These are phyloP conservation scores for Olivierus martensii DNA, from an alignment of 1,140 invertebrate species.

Conservation along the genomic window DNA sequence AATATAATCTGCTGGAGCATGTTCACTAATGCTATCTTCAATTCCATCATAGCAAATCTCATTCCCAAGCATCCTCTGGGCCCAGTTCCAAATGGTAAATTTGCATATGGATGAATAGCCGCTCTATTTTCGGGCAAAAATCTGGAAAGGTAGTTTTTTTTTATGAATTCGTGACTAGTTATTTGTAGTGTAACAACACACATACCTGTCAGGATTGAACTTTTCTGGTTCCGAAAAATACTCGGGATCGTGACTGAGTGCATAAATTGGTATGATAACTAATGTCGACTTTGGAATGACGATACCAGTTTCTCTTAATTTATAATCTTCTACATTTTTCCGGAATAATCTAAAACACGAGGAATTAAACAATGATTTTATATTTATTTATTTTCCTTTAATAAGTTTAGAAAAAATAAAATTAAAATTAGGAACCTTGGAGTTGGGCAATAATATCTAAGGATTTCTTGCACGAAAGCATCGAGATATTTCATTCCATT, in stretches of 20 bases:
- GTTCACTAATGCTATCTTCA: background rate
- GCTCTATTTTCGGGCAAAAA: too few relatives aligned
- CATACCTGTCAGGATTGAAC: slow-evolving; percentile 38
- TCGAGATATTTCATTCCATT: too few relatives aligned
- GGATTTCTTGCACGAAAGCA: too few relatives aligned
- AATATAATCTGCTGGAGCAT: too few relatives aligned
- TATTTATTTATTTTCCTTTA: too few relatives aligned
- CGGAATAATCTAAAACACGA: background rate
- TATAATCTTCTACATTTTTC: slow-evolving; percentile 6
- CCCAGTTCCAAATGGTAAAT: slow-evolving; percentile 11
- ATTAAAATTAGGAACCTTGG: slow-evolving; percentile 25
- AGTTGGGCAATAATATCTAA: too few relatives aligned
- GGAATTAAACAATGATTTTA: too few relatives aligned
- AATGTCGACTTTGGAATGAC: slow-evolving; percentile 28
- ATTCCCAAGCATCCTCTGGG: slow-evolving; percentile 11
- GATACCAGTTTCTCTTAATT: slow-evolving; percentile 7
- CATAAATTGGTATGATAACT: slow-evolving; percentile 35
- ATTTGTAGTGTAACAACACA: too few relatives aligned
- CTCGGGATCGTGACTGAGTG: slow-evolving; percentile 41
- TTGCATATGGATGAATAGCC: background rate
- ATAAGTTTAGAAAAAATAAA: too few relatives aligned
- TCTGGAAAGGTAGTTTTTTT: too few relatives aligned
- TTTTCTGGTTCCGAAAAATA: slow-evolving; percentile 40
- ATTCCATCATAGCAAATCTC: slow-evolving; percentile 12
- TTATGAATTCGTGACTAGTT: too few relatives aligned